These are phyloP conservation scores for Trilocha varians DNA, from an alignment of 2,888 invertebrate species.

Conservation along the genomic window DNA sequence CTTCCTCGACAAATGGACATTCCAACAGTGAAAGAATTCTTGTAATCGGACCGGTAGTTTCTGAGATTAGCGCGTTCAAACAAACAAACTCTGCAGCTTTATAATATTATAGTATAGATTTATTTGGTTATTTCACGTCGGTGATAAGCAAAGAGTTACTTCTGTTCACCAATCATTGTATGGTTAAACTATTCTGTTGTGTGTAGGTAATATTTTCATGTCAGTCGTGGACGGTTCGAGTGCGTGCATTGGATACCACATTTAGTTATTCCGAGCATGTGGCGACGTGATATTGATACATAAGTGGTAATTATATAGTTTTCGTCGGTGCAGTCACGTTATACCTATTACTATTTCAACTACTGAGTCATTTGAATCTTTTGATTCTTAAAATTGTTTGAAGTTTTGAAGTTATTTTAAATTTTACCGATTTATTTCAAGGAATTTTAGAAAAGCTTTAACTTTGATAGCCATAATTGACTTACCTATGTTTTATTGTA, in stretches of 20 bases:
- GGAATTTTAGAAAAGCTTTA: too few species aligned
- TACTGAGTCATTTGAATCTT: too few species aligned
- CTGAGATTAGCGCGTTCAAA: too few species aligned
- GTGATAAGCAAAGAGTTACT: background rate
- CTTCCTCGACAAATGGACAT: too few species aligned
- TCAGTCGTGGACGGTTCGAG: conserved; percentile 23
- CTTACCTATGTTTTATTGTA: too few species aligned
- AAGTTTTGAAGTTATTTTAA: conserved; percentile 2
- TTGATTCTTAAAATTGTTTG: conserved; percentile 5
- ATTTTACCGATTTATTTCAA: background rate
- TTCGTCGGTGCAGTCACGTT: conserved; percentile 3
- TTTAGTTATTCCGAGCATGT: conserved; percentile 30
- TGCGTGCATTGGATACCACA: conserved; percentile 26
- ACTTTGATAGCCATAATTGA: too few species aligned
- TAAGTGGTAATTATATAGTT: conserved; percentile 8
- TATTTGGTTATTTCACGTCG: too few species aligned
- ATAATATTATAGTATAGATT: too few species aligned
- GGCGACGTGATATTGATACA: conserved; percentile 14
- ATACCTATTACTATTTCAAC: too few species aligned
- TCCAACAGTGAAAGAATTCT: too few species aligned
- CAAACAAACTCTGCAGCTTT: too few species aligned
- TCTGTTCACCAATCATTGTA: conserved; percentile 15
- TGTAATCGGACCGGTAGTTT: too few species aligned
- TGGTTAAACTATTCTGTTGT: conserved; percentile 15
- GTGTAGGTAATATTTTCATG: conserved; percentile 28